Evolutionary conservation across 2,797 vertebrate species (phyloP), one percentile per base, ranked within the genome.

Genomic region (Atherinosoma microstoma): DNA sequence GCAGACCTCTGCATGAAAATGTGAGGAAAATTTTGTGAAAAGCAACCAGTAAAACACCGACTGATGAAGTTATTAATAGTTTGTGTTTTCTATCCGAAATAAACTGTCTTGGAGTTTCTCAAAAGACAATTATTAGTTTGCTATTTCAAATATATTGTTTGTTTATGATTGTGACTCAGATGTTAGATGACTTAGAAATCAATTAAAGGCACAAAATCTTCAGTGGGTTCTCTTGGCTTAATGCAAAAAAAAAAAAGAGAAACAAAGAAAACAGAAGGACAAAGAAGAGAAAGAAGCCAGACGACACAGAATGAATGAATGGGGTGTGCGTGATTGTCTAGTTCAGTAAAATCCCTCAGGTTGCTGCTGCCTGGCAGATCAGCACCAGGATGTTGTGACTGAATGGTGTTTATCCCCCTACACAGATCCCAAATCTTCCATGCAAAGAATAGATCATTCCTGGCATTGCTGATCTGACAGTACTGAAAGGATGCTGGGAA

Each of bases 271-370:
- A 13, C 36, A 51, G 51, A n/a, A n/a, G 36, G 59, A 30, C 35
- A 36, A 36, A 36, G 35, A 38, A 10, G 38, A 51, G 51, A n/a
- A n/a, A 42, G 59, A 27, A 38, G 32, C 10, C 73, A 64, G 64
- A 34, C 51, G 51, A 60, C 36, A 16, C 22, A 1, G 40, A 57
- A 6, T 45, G 4, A 35, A 16, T 49, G 35, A 68, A 24, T 15
- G 34, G n/a, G 57, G 13, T 51, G 67, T 29, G 58, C 69, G 59
- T 53, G 57, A 67, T 60, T 72, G 73, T 76, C 29, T 67, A 62
- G 18, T 73, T 70, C 42, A 4, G 66, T 80, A 75, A 81, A 87
- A 88, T 89, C 83, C 78, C 54, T 70, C 60, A 60, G 63, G 67
- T 35, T 29, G 69, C 71, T 54, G 67, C 71, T 61, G 70, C 71